A percentile compares a stretch with the other conserved stretches of the same genome.
Evolutionary conservation across 2,888 invertebrate species (phyloP).

Genomic region (Crocallis elinguaria): DNA sequence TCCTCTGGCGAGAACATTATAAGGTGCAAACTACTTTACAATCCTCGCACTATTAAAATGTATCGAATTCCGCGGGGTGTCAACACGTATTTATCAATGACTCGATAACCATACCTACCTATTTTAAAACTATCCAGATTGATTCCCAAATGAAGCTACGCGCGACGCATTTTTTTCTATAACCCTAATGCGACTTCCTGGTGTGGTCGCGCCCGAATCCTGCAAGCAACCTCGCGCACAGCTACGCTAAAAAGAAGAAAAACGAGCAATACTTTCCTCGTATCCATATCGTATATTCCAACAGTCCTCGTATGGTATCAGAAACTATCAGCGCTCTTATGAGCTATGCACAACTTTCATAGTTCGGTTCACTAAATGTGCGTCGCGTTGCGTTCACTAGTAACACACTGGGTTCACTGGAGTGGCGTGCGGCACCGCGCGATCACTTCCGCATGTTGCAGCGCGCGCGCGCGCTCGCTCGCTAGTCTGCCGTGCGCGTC

Average conservation of each 20-base stretch:
- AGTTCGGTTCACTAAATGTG: constrained; percentile 75
- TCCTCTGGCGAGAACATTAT: constrained; percentile 61
- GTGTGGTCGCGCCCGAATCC: constrained; percentile 47
- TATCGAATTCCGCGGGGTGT: constrained; percentile 72
- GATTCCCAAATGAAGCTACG: constrained; percentile 60
- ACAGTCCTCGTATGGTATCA: constrained; percentile 74
- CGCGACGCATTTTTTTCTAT: constrained; percentile 47
- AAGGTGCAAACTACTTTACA: constrained; percentile 73
- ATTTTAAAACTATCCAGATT: constrained; percentile 54
- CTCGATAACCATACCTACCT: constrained; percentile 55
- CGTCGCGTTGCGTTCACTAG: constrained; percentile 70
- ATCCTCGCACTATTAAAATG: constrained; percentile 59
- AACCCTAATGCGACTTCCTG: constrained; percentile 52
- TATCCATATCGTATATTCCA: constrained; percentile 76
- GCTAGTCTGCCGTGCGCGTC: constrained; percentile 62
- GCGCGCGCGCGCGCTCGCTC: constrained; percentile 63
- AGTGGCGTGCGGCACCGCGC: constrained; percentile 43
- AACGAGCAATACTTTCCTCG: constrained; percentile 79
- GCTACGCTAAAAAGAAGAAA: constrained; percentile 27
- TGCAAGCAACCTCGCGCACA: constrained; percentile 1
- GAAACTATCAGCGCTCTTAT: constrained; percentile 71
- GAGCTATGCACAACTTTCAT: constrained; percentile 77
- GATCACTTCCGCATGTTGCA: constrained; percentile 83
- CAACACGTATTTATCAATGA: constrained; percentile 79
- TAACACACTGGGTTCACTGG: constrained; percentile 32